Base-by-base conservation (phyloP, 2,888 invertebrate species). In the Dryobota labecula region DNA sequence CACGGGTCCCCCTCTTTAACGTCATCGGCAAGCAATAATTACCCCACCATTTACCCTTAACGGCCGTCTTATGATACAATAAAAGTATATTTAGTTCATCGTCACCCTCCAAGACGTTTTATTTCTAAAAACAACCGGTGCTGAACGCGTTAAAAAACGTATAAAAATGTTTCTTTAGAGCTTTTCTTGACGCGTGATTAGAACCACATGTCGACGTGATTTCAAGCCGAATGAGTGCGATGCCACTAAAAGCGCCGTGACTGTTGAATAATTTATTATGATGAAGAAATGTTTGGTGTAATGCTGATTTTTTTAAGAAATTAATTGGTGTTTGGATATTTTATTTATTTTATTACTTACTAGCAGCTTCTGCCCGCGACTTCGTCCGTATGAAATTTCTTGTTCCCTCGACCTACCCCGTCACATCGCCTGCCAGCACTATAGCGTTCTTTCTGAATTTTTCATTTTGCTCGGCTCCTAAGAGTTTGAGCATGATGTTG, bases 61-160 rank as follows among this genome's bases (percentile, higher is more conserved):
- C 76, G n/a, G 65, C 74, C 73, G 57, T 62, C 65, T 70, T 73
- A 82, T 73, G 74, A 76, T 85, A 78, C 75, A 72, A 85, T 80
- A 74, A 81, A 80, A 70, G 68, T 84, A 83, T 78, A 81, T 82
- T 83, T 83, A 83, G 84, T 66, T 49, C 68, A 11, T 15, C 75
- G 61, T 67, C 77, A 67, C 78, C 80, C 85, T 73, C 77, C 70
- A 67, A 74, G 70, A 69, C 70, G 76, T 79, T 80, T 81, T 82
- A 84, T 80, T 73, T 78, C 74, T 83, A 88, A 86, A 88, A 86
- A 83, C 87, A 88, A 84, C 81, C 87, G 82, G 82, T 70, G 61
- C 58, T 11, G 53, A 68, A 69, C 83, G 68, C 80, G 66, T 83
- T 84, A 85, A 88, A 88, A 88, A 87, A 82, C 86, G 76, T 83